These are phyloP conservation scores for Dasysyrphus tricinctus DNA, from an alignment of 2,888 invertebrate species.

Conservation along the genomic window DNA sequence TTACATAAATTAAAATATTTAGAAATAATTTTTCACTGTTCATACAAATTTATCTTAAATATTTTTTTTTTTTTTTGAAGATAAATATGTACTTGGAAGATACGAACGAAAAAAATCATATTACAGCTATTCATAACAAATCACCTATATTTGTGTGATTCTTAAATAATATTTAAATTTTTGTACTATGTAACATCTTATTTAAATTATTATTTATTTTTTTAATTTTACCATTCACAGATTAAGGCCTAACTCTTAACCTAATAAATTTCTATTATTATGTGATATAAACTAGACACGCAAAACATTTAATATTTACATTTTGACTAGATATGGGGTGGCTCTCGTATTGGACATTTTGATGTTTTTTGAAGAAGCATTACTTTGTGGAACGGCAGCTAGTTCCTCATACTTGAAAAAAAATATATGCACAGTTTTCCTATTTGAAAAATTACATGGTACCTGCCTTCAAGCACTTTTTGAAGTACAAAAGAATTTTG, in stretches of 20 bases:
- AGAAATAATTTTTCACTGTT: no score
- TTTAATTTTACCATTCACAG: neutral
- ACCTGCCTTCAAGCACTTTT: no score
- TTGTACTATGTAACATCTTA: conserved; percentile 32
- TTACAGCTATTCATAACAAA: neutral
- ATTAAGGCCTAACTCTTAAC: conserved; percentile 20
- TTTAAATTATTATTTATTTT: neutral
- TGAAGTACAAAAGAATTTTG: no score
- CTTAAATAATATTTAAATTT: conserved; percentile 24
- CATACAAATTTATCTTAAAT: no score
- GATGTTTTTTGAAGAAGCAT: no score
- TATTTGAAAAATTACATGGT: no score
- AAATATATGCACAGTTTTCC: no score
- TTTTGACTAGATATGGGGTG: conserved; percentile 33
- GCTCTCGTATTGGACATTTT: neutral
- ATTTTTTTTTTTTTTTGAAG: no score
- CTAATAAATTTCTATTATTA: neutral
- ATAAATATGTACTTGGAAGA: neutral
- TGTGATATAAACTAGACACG: conserved; percentile 20
- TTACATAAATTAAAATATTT: neutral
- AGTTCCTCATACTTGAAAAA: no score
- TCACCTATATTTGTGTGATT: neutral
- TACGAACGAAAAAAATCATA: neutral
- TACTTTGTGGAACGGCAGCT: no score
- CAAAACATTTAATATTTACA: conserved; percentile 9